These are phyloP conservation scores for Coptotermes formosanus DNA, from an alignment of 1,140 invertebrate species.

Conservation along the genomic window DNA sequence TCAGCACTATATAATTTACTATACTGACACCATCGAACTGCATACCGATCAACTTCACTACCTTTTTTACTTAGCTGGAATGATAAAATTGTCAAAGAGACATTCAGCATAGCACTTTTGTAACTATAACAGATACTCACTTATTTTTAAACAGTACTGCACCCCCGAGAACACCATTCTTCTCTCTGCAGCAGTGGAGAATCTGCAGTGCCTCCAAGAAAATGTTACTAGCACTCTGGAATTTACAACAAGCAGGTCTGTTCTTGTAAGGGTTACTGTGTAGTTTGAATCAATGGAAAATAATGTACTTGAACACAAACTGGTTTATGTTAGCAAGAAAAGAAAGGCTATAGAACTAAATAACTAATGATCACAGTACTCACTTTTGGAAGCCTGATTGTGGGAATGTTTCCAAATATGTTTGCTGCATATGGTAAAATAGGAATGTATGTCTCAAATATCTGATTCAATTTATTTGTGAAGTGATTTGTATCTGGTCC, in stretches of 20 bases:
- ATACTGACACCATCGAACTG: too few species aligned
- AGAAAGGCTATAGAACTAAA: not conserved
- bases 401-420: slow-evolving; percentile 74
- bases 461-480: slow-evolving; percentile 73
- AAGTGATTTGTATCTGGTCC: slow-evolving; percentile 61
- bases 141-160: slow-evolving; percentile 80
- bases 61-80: too few species aligned
- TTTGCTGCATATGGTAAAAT: slow-evolving; percentile 73
- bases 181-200: slow-evolving; percentile 72
- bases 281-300: too few species aligned
- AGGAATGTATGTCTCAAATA: slow-evolving; percentile 81
- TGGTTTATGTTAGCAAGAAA: not conserved
- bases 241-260: slow-evolving; percentile 32
- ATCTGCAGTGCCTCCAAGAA: slow-evolving; percentile 80
- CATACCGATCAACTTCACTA: too few species aligned
- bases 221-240: slow-evolving; percentile 73
- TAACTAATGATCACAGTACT: slow-evolving; percentile 21
- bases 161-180: slow-evolving; percentile 70
- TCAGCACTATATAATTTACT: too few species aligned
- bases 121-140: slow-evolving; percentile 48
- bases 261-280: too few species aligned
- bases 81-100: not conserved
- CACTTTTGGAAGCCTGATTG: slow-evolving; percentile 75
- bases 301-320: not conserved
- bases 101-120: slow-evolving; percentile 29